Base-by-base conservation (phyloP, 2,888 invertebrate species). In the Chrysolina americana region DNA sequence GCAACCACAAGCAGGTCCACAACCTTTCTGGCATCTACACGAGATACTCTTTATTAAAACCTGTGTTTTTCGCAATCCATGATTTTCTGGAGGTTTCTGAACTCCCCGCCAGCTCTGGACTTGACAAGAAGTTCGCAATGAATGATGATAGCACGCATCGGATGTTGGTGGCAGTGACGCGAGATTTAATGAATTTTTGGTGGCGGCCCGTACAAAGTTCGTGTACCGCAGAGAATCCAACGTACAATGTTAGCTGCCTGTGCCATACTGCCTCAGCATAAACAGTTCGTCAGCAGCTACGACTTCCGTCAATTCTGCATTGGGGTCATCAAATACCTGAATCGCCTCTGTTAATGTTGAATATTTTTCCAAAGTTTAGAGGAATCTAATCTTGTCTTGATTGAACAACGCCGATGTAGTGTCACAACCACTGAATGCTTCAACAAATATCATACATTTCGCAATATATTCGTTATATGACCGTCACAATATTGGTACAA, bases 371-470 rank as follows among this genome's bases (percentile, higher is more conserved):
- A n/a, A 17, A 48, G 17, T 48, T 50, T 50, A n/a, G 6, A 17
- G 0, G 9, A 50, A 50, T 50, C 41, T 6, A 36, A 68, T 73
- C 23, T 47, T 68, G 50, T 65, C 36, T 15, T 65, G 47, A 13
- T 50, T 48, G 19, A 48, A 48, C 48, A 48, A 48, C 48, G 48
- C 17, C 8, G 48, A 48, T 48, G 48, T 17, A n/a, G 5, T 50
- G 17, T 50, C 19, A 50, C 50, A 50, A n/a, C 48, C 17, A 48
- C 5, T 48, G 48, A 48, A 50, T 15, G 48, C 48, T n/a, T 19
- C 1, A 15, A 50, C 9, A 17, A 19, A 50, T 50, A 50, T n/a
- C 1, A 50, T 17, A 17, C 10, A n/a, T 50, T 50, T 50, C 50
- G 9, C 50, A n/a, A 50, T 6, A 50, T 0, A 15, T n/a, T 48